phyloP scores from a whole-genome alignment of 2,113 vertebrate species.

The Pedetes capensis region DNA sequence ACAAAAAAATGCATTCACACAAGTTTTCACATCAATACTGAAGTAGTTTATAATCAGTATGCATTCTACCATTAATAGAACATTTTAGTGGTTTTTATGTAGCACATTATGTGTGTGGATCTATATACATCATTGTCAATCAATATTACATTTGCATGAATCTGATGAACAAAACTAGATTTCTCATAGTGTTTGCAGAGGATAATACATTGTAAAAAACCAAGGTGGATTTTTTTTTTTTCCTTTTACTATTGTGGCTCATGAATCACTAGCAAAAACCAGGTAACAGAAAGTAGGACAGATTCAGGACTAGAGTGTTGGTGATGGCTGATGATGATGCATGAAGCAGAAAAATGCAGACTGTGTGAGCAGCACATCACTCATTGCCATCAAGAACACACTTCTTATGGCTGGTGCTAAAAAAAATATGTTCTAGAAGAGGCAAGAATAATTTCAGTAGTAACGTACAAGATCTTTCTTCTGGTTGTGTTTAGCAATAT shows the following conservation, averaged over 20 bases:
- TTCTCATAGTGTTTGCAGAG: slow-evolving; percentile 33
- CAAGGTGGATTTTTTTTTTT: neutral
- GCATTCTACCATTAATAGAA: slow-evolving; percentile 39
- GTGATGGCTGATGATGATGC: slow-evolving; percentile 49
- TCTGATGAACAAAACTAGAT: slow-evolving; percentile 40
- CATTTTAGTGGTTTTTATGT: slow-evolving; percentile 26
- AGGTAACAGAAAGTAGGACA: slow-evolving; percentile 51
- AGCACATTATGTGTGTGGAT: slow-evolving; percentile 25
- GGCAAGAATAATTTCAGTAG: neutral
- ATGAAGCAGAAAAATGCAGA: slow-evolving; percentile 48
- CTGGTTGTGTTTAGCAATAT: neutral
- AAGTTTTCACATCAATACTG: slow-evolving; percentile 27
- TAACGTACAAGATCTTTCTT: neutral
- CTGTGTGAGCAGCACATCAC: neutral
- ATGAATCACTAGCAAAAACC: slow-evolving; percentile 62
- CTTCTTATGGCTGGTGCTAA: neutral
- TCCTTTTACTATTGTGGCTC: slow-evolving; percentile 48
- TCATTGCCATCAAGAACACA: neutral
- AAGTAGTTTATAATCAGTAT: slow-evolving; percentile 54
- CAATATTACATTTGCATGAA: slow-evolving; percentile 63
- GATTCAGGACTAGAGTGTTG: slow-evolving; percentile 39
- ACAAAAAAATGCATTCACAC: neutral
- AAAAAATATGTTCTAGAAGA: neutral
- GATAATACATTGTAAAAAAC: slow-evolving; percentile 33
- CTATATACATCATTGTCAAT: slow-evolving; percentile 47